phyloP scores from a whole-genome alignment of 2,888 invertebrate genomes.

The Meta bourneti region DNA sequence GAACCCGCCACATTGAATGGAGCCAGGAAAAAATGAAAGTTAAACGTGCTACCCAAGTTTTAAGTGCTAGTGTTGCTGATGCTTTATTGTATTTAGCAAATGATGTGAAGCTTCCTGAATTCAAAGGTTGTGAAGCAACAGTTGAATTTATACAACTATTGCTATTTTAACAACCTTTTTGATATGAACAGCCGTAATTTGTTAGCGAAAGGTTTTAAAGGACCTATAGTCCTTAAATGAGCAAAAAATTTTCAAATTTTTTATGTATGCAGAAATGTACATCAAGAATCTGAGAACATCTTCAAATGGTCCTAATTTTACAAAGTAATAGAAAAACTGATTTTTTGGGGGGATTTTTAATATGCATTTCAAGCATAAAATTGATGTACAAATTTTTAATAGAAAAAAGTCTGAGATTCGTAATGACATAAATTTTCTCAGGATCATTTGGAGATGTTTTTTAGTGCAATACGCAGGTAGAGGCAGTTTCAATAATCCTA shows the following conservation, averaged over 20 bases:
- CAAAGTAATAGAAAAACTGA: constrained; percentile 15
- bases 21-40: constrained; percentile 76
- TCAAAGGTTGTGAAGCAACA: no score
- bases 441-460: constrained; percentile 50
- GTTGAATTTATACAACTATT: no score
- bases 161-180: no score
- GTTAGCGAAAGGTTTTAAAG: no score
- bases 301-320: background rate
- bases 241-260: background rate
- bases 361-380: background rate
- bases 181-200: no score
- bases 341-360: constrained; percentile 31
- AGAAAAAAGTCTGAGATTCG: background rate
- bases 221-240: constrained; percentile 11
- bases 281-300: background rate
- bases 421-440: constrained; percentile 39
- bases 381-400: background rate
- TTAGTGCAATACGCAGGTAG: constrained; percentile 11
- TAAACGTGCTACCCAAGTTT: constrained; percentile 74
- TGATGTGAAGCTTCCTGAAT: no score
- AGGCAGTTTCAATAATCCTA: no score
- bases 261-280: background rate
- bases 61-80: constrained; percentile 76
- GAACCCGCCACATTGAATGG: constrained; percentile 67
- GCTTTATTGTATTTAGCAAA: no score